Conservation (phyloP, 2,797 vertebrate genomes). For the Capromys pilorides region DNA sequence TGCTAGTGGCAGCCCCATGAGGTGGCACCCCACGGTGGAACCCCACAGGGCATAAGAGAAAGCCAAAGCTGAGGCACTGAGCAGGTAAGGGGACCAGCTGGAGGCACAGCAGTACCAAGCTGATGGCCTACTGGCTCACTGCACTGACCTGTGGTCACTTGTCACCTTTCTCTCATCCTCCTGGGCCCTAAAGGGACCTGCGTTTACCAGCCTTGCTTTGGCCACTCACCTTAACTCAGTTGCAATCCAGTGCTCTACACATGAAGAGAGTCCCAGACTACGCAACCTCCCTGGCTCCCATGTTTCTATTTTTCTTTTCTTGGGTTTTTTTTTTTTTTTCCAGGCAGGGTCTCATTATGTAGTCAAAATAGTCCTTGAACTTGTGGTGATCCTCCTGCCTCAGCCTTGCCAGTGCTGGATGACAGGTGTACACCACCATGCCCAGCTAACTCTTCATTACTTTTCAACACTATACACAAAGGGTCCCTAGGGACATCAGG, state of each 20-base stretch:
- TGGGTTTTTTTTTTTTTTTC: neutral
- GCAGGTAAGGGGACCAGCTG: neutral
- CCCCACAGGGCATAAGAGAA: neutral
- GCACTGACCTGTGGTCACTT: neutral
- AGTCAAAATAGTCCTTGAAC: neutral
- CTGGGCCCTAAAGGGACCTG: neutral
- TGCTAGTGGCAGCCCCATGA: neutral
- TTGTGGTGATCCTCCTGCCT: neutral
- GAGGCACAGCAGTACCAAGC: neutral
- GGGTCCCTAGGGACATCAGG: neutral
- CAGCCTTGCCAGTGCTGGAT: neutral
- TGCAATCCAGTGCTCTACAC: neutral
- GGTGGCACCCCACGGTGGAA: neutral
- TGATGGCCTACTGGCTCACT: neutral
- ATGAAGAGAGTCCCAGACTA: neutral
- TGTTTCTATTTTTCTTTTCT: neutral
- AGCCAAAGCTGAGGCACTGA: neutral
- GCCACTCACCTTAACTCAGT: neutral
- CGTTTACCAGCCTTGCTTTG: neutral
- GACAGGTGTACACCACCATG: neutral
- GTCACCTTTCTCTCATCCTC: neutral
- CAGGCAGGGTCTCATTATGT: neutral
- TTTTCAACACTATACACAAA: neutral
- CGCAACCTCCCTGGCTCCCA: neutral
- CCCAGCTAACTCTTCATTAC: neutral